Evolutionary conservation across 2,113 vertebrate species (phyloP).

Genomic region (Chloropsis hardwickii): DNA sequence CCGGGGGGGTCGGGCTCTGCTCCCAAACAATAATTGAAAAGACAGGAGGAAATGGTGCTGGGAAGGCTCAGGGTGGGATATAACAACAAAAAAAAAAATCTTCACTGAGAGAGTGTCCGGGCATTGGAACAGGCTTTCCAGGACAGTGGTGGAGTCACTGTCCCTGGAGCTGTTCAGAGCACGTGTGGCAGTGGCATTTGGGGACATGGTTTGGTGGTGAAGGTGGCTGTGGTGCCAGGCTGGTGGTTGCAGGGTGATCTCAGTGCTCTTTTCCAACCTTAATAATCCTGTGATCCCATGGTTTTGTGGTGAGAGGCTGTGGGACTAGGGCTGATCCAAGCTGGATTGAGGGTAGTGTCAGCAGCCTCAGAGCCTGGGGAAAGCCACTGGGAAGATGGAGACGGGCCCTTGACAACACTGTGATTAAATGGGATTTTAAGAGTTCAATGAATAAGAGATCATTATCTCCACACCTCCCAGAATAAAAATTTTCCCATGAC

Average conservation of each 20-base stretch:
- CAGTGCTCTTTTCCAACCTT: not conserved
- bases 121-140: not conserved
- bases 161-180: not conserved
- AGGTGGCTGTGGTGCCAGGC: accelerated
- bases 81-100: too few species aligned
- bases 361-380: not conserved
- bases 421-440: not conserved
- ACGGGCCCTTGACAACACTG: not conserved
- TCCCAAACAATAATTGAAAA: not conserved
- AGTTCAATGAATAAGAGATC: not conserved
- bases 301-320: not conserved
- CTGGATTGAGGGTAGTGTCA: not conserved
- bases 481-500: not conserved
- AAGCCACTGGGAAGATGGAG: not conserved
- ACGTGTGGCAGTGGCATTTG: not conserved
- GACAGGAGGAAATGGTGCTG: not conserved
- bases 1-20: accelerated
- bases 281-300: too few species aligned
- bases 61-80: not conserved
- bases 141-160: too few species aligned
- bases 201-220: not conserved
- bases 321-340: not conserved
- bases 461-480: not conserved
- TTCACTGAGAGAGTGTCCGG: not conserved
- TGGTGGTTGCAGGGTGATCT: not conserved